These are phyloP conservation scores for Labeo catla DNA, from an alignment of 2,113 vertebrate genomes.

Conservation along the genomic window DNA sequence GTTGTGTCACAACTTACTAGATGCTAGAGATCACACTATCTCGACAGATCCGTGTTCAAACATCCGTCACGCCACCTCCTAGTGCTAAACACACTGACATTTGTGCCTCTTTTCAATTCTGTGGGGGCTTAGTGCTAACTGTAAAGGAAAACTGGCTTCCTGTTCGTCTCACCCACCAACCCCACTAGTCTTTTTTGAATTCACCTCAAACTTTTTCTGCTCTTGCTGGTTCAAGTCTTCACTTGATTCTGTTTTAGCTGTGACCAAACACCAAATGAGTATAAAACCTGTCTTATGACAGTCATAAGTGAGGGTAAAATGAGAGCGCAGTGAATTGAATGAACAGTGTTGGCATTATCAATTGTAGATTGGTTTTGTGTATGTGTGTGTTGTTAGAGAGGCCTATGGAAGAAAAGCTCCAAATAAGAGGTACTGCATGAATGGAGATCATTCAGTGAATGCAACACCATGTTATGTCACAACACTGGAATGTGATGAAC, in stretches of 20 bases:
- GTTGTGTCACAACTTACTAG: background rate
- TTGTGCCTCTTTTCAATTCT: background rate
- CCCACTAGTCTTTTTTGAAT: background rate
- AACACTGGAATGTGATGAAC: constrained; percentile 77
- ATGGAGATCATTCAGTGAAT: constrained; percentile 64
- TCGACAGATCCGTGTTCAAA: background rate
- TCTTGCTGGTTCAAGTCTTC: background rate
- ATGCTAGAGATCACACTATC: background rate
- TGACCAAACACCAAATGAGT: background rate
- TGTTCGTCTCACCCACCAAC: background rate
- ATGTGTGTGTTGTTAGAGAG: constrained; percentile 8
- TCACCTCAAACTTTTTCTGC: background rate
- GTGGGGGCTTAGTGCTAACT: background rate
- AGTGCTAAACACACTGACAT: background rate
- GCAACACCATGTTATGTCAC: constrained; percentile 67
- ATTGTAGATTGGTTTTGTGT: background rate
- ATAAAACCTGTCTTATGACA: background rate
- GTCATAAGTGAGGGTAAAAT: background rate
- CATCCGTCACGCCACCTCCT: background rate
- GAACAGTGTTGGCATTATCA: background rate
- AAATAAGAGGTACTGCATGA: constrained; percentile 60
- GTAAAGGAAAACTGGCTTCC: background rate
- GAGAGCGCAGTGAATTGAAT: background rate
- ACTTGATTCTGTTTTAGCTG: background rate
- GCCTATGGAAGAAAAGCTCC: background rate